Base-by-base conservation (phyloP, 2,888 invertebrate species). In the Electrophaes corylata region DNA sequence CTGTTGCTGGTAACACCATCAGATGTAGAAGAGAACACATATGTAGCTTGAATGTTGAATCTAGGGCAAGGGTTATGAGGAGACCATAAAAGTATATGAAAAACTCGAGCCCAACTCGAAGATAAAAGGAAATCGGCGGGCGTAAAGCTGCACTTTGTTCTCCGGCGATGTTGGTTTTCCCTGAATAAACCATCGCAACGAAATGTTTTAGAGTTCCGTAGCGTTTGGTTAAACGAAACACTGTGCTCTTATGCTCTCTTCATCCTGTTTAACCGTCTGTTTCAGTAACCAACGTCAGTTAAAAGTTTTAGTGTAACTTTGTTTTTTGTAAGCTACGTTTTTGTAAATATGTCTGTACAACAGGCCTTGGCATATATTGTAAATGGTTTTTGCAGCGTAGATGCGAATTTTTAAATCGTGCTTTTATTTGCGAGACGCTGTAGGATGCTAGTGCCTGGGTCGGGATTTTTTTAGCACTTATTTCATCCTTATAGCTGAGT, bases 21-120 rank as follows among this genome's bases (percentile, higher is more conserved):
- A 16, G 5, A 37, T 14, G 29, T 39, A 45, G 20, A 11, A 19
- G n/a, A 45, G 20, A 11, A 31, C n/a, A 18, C 19, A 43, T 16
- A 40, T 12, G 35, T 18, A 29, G 47, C 49, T 49, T 35, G 43
- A 46, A 52, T 52, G 35, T 16, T 20, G 43, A 54, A 60, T 52
- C 20, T 56, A 56, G 60, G 60, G 33, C 53, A 70, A 72, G 66
- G 68, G 59, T 59, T 59, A 59, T 37, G 40, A 33, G 40, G 23
- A 51, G 37, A 47, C 52, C 55, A 57, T 60, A 51, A 60, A 57
- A 60, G 53, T 58, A 57, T 60, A 60, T 60, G 60, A 64, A 55
- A 58, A 58, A 49, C 57, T 58, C 43, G 45, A 45, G 44, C 54
- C 39, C 45, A 41, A 47, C 40, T 48, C 49, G 45, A 54, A 62